Evolutionary conservation across 2,797 vertebrate species (phyloP).

Genomic region (Rhinophrynus dorsalis): DNA sequence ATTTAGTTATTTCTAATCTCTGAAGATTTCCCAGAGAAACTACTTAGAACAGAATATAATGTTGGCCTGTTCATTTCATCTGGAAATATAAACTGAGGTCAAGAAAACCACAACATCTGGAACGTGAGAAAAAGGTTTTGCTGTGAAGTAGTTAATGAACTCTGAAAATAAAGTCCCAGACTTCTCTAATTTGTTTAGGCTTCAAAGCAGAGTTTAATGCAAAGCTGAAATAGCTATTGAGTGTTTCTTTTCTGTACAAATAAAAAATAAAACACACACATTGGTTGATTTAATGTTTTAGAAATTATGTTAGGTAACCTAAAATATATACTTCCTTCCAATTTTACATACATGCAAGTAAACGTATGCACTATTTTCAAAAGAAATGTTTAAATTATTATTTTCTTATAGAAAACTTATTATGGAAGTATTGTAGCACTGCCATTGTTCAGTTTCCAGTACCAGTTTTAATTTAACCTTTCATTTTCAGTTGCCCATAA

Average conservation of each 20-base stretch:
- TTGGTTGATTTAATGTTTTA: conserved; percentile 34
- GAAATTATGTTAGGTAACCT: conserved; percentile 8
- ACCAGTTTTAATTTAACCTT: no score
- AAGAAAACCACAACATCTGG: conserved; percentile 84
- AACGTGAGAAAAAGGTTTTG: conserved; percentile 70
- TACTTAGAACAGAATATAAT: conserved; percentile 38
- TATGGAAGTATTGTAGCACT: no score
- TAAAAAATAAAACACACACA: conserved; percentile 59
- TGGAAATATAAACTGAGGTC: conserved; percentile 71
- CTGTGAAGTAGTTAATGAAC: conserved; percentile 84
- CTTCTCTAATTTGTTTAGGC: conserved; percentile 87
- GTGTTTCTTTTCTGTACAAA: conserved; percentile 54
- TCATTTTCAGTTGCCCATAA: no score
- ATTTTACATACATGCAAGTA: neutral
- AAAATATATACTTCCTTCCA: conserved; percentile 13
- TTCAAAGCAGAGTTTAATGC: conserved; percentile 69
- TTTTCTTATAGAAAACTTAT: neutral
- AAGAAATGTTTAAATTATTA: no score
- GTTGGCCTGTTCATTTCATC: conserved; percentile 55
- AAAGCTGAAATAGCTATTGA: conserved; percentile 64
- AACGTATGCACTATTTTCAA: no score
- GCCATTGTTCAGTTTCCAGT: no score
- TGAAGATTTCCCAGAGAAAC: conserved; percentile 40
- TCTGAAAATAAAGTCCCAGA: conserved; percentile 80
- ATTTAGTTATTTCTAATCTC: neutral